A percentile compares a stretch with the other conserved stretches of the same genome.
phyloP scores from a whole-genome alignment of 2,888 invertebrate genomes.

The Eupithecia centaureata region DNA sequence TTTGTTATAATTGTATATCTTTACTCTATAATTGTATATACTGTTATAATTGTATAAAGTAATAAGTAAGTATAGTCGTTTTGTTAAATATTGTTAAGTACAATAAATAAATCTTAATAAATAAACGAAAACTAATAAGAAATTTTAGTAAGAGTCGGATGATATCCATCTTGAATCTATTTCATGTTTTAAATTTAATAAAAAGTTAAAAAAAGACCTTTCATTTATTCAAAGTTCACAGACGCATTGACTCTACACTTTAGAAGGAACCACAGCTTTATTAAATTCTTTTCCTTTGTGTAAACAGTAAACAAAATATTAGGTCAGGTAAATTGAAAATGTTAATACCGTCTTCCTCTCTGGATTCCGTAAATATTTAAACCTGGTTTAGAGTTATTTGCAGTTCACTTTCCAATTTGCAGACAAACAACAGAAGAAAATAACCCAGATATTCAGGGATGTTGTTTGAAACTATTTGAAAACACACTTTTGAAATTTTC shows the following conservation, averaged over 20 bases:
- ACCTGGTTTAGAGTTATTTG: constrained; percentile 23
- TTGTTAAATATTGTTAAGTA: no score
- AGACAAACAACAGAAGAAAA: constrained; percentile 26
- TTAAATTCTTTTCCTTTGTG: constrained; percentile 39
- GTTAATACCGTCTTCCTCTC: constrained; percentile 34
- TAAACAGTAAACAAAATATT: constrained; percentile 40
- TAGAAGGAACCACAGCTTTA: constrained; percentile 23
- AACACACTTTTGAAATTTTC: no score
- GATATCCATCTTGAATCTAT: no score
- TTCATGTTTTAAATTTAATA: neutral
- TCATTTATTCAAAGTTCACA: constrained; percentile 3
- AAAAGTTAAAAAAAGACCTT: neutral
- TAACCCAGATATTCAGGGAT: constrained; percentile 26
- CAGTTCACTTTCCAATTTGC: constrained; percentile 27
- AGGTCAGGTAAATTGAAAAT: constrained; percentile 42
- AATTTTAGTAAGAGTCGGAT: no score
- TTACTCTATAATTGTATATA: no score
- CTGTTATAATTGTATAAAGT: no score
- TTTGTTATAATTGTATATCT: no score
- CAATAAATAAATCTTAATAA: no score
- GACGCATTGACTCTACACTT: constrained; percentile 21
- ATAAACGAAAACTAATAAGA: no score
- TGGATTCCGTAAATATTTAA: constrained; percentile 32
- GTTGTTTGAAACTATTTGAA: neutral
- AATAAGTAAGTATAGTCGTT: no score